Base-by-base conservation (phyloP, 1,140 invertebrate genomes). In the Eurosta solidaginis region DNA sequence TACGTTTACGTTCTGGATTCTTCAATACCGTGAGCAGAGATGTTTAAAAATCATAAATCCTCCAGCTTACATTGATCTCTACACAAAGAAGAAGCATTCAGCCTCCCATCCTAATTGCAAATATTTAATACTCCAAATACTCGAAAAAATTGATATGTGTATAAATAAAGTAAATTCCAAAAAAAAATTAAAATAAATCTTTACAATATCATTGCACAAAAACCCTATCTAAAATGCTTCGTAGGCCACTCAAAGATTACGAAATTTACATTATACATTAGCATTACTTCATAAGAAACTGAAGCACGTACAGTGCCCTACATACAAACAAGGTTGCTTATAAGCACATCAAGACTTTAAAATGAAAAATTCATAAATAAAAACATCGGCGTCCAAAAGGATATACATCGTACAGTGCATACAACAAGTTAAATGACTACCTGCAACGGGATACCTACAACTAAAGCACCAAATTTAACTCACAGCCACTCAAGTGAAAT, bases 281-380 rank as follows among this genome's bases (percentile, higher is more conserved):
- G 59, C 59, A 42, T 68, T 68, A 68, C 36, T 68, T 40, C 59
- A 20, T 42, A 42, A 68, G 59, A 40, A 68, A 33, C 27, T 22
- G n/a, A 22, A 17, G 33, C 49, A 25, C 1, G 6, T 10, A 68
- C 17, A n/a, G n/a, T n/a, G n/a, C n/a, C n/a, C 0, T 29, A 68
- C 29, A 40, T 40, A 68, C 17, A 20, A 4, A 0, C 17, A 9
- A 1, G 20, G 6, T 20, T 22, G 12, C 33, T 22, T 59, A 17
- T n/a, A 59, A 12, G 29, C 7, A 54, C 27, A 27, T 54, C 59
- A 40, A 33, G 33, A 40, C 27, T 40, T 68, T 36, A 68, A 68
- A 40, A 68, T 68, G 59, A 14, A 68, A 68, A 68, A 68, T 68
- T 68, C 36, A 68, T 68, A 68, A 68, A 68, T 68, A 68, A 68